Percentiles rank a stretch among this genome's conserved stretches.
Conservation (phyloP, 2,113 vertebrate species). For the Orcinus orca region DNA sequence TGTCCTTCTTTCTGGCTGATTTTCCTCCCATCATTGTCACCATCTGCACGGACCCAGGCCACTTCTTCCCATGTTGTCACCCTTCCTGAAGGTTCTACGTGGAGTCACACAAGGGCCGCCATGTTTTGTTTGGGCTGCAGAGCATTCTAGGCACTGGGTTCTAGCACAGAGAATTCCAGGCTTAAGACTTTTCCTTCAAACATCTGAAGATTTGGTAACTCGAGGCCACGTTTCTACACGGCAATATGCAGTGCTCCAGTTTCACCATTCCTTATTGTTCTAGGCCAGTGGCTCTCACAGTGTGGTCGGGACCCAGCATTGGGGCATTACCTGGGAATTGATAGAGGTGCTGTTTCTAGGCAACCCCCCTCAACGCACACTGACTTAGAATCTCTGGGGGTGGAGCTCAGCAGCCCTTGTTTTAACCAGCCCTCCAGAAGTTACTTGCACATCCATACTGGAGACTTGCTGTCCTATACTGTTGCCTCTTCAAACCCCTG, state of each 20-base stretch:
- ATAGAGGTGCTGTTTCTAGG: neutral
- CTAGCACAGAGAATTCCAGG: neutral
- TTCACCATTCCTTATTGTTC: neutral
- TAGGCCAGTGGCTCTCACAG: neutral
- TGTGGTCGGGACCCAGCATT: neutral
- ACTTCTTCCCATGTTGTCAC: neutral
- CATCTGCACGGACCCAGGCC: neutral
- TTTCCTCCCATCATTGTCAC: neutral
- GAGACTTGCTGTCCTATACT: neutral
- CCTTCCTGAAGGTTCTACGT: no score
- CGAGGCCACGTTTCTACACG: accelerated
- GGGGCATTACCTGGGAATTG: neutral
- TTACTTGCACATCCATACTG: accelerated
- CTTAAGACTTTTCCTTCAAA: neutral
- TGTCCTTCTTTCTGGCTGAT: accelerated
- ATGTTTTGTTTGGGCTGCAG: neutral
- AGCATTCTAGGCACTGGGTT: neutral
- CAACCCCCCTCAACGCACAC: neutral
- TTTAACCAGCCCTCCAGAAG: neutral
- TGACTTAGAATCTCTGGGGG: neutral
- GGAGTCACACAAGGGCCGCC: no score
- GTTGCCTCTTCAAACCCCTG: neutral
- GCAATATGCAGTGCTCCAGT: neutral
- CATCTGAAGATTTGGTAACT: neutral
- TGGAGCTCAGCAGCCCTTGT: neutral